Base-by-base conservation (phyloP, 1,140 invertebrate species). In the Anoplophora glabripennis region DNA sequence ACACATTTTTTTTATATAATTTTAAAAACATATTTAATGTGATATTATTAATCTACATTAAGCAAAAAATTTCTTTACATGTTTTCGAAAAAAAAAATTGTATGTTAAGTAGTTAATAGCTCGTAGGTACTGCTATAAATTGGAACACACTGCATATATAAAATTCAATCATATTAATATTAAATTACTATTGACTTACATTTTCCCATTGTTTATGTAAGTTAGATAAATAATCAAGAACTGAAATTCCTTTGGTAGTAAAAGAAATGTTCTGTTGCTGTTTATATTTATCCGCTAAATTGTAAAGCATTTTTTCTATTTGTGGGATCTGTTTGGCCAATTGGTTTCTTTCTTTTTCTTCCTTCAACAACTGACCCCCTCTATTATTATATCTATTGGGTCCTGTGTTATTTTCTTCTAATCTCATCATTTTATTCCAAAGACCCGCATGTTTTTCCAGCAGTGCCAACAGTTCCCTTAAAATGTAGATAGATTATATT, bases 361-460 rank as follows among this genome's bases (percentile, higher is more conserved):
- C 92, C 21, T 82, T 80, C 0, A 95, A 75, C 7, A 95, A 77
- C 63, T 89, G 86, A 0, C 92, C 91, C 5, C 91, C 91, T 41
- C 92, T 82, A 76, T 94, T 93, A 57, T 91, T 86, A 69, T 88
- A 92, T 2, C 92, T 81, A 61, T 88, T 86, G 0, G 90, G 89
- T 71, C 92, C 87, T 17, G 83, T 82, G 0, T 86, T 85, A 64
- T 86, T 85, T 49, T 81, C 80, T 59, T 90, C 85, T 7, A 92
- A 70, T 17, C 89, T 37, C 7, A 53, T 59, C 12, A 59, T 12
- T 17, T 49, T 56, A 8, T 59, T 21, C 64, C 64, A 65, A n/a
- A 62, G 37, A 12, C 46, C 36, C 4, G 17, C 7, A 46, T 65
- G 64, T 59, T 62, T 61, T n/a, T 80, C 70, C 8, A 90, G 75